phyloP scores from a whole-genome alignment of 2,113 vertebrate species.

The Rhodinocichla rosea region DNA sequence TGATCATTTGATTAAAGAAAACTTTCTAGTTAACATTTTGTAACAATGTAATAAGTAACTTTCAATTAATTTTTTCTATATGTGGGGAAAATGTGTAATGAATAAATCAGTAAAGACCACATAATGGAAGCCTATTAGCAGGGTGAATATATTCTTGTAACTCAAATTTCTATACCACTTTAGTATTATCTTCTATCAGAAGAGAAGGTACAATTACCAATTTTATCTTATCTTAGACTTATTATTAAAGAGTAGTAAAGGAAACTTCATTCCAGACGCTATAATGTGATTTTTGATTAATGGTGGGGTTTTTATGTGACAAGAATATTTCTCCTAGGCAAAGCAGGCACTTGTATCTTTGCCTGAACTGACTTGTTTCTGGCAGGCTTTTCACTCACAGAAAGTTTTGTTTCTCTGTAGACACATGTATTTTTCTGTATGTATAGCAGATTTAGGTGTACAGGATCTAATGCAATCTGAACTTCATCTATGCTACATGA shows the following conservation, averaged over 20 bases:
- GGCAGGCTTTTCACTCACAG: conserved; percentile 33
- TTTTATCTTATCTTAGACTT: conserved; percentile 82
- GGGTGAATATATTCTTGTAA: conserved; percentile 79
- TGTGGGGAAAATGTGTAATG: conserved; percentile 71
- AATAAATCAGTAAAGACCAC: conserved; percentile 76
- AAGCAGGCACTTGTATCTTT: conserved; percentile 60
- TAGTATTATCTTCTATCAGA: conserved; percentile 80
- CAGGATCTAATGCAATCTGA: not conserved
- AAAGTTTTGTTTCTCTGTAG: conserved; percentile 25
- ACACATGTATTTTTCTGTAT: not conserved
- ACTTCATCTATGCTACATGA: not conserved
- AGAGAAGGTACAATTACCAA: conserved; percentile 81
- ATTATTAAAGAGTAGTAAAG: conserved; percentile 79
- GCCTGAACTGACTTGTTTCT: conserved; percentile 73
- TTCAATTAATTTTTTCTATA: conserved; percentile 81
- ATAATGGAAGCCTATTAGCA: conserved; percentile 82
- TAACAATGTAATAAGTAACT: conserved; percentile 77
- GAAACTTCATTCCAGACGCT: conserved; percentile 79
- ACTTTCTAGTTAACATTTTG: conserved; percentile 68
- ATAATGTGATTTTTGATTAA: conserved; percentile 87
- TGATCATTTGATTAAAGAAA: conserved; percentile 69
- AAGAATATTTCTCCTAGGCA: conserved; percentile 81
- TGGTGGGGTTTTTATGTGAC: conserved; percentile 81
- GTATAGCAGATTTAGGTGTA: not conserved
- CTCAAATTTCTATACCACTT: conserved; percentile 79